Evolutionary conservation across 2,797 vertebrate species (phyloP).

Genomic region (Onychomys arenicola): DNA sequence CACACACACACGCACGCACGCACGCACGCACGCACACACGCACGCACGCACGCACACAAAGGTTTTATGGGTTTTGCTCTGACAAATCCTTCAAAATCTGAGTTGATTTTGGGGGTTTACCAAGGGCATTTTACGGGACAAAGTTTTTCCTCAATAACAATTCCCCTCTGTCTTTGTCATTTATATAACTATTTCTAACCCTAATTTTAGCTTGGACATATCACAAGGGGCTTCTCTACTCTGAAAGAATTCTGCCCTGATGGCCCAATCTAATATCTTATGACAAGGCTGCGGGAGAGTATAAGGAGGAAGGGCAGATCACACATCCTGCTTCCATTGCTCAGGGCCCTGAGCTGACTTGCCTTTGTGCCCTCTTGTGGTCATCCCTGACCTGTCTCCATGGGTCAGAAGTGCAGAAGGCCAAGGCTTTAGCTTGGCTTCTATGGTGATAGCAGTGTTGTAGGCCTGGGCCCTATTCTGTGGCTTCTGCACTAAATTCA

Average conservation of each 20-base stretch:
- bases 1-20: too few relatives aligned
- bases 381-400: neutral
- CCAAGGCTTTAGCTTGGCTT: neutral
- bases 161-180: neutral
- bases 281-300: neutral
- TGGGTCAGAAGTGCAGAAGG: neutral
- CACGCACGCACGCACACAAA: neutral
- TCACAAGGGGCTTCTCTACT: neutral
- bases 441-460: neutral
- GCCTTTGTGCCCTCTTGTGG: neutral
- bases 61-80: neutral
- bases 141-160: neutral
- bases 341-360: neutral
- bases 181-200: neutral
- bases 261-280: neutral
- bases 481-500: neutral
- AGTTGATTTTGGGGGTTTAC: neutral
- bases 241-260: neutral
- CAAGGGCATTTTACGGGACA: neutral
- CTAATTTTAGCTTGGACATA: neutral
- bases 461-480: neutral
- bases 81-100: neutral
- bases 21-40: too few relatives aligned
- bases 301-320: neutral
- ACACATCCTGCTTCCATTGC: too few relatives aligned